Evolutionary conservation across 2,797 vertebrate genomes (phyloP), one percentile per base, ranked within the genome.

Genomic region (Chloroceryle amazona): DNA sequence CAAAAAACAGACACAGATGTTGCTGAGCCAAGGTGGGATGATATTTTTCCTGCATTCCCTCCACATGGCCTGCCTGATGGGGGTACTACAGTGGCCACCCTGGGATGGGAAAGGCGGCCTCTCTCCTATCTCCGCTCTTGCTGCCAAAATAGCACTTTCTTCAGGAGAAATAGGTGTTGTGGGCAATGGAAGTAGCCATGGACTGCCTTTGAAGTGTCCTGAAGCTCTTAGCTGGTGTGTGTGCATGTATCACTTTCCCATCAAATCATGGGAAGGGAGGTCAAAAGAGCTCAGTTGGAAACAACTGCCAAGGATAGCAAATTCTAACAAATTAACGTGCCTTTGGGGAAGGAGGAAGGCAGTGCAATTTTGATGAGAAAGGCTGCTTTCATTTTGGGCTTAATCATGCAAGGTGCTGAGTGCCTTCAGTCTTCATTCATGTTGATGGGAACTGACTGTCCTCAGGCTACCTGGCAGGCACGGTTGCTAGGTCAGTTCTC

Each of bases 271-370:
- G 42, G 22, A 89, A 84, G 39, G 31, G 57, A 95, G 93, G 95
- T 95, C 90, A 96, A 86, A 97, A 81, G 93, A 97, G 85, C 86
- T 96, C 89, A 96, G 51, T 58, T 92, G 89, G 96, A 96, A 98
- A 92, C 68, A 90, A 78, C 85, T 96, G 86, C 81, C 91, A 80
- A 75, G 78, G 91, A 92, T 49, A 90, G 72, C 55, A 92, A 96
- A 95, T 81, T 91, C 94, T 93, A 72, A 88, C 41, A 89, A 78
- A 93, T 84, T 37, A 86, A 73, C 10, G 1, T 62, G 76, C 35
- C 79, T 95, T 95, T 91, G 72, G 70, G 95, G 93, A 84, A 89
- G 74, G 74, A 94, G 92, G 70, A 66, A 92, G 66, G 82, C 79
- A 60, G 81, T 86, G 66, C 83, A 96, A 91, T 97, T 97, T 90